Conservation (phyloP, 2,797 vertebrate genomes). For the Brachymystax lenok region DNA sequence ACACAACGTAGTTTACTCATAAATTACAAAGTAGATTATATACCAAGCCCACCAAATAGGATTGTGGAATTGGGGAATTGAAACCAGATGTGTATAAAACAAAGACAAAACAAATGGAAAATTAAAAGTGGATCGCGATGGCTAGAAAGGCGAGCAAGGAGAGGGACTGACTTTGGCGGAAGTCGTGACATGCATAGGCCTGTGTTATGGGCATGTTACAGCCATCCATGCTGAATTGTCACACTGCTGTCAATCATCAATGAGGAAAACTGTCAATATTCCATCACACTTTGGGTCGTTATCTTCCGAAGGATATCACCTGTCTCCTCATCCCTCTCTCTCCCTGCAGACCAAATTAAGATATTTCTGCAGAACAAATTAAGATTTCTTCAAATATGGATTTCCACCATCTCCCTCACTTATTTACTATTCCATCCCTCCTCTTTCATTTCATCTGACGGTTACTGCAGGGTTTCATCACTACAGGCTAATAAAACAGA, state of each 20-base stretch:
- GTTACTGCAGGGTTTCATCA: neutral
- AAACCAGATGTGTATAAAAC: too few species aligned
- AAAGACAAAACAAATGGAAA: too few species aligned
- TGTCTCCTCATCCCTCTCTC: neutral
- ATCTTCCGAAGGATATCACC: neutral
- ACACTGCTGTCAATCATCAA: slow-evolving; percentile 3
- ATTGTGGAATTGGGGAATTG: too few species aligned
- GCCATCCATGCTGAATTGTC: neutral
- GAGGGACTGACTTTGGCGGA: too few species aligned
- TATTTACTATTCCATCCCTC: slow-evolving; percentile 5
- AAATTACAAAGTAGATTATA: too few species aligned
- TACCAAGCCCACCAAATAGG: too few species aligned
- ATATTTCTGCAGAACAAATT: neutral
- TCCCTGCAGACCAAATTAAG: neutral
- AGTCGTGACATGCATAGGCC: neutral
- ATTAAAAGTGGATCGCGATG: too few species aligned
- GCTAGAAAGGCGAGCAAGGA: too few species aligned
- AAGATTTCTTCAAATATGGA: slow-evolving; percentile 4
- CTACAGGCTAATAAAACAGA: slow-evolving; percentile 8
- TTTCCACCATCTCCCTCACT: neutral
- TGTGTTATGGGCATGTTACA: neutral
- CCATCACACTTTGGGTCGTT: neutral
- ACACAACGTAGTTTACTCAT: too few species aligned
- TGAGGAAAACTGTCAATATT: slow-evolving; percentile 11
- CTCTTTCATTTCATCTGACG: slow-evolving; percentile 9